Percentiles rank a stretch among this genome's conserved stretches.
Evolutionary conservation across 2,113 vertebrate species (phyloP).

Genomic region (Cololabis saira): DNA sequence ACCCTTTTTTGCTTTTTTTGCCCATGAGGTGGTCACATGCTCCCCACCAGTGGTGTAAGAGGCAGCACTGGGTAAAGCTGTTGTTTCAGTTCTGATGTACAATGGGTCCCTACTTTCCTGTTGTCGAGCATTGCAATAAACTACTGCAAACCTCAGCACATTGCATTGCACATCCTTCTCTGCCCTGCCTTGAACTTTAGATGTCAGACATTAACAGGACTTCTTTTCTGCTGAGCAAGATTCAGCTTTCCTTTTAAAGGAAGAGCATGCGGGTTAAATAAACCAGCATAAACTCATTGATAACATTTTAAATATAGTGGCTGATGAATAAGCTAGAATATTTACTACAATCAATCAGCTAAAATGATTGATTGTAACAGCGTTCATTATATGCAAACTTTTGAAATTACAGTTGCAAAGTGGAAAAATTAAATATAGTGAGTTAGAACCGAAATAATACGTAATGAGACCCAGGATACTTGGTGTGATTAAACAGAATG

Average conservation of each 20-base stretch:
- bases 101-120: conserved; percentile 86
- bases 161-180: conserved; percentile 85
- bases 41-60: conserved; percentile 48
- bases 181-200: conserved; percentile 82
- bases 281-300: conserved; percentile 40
- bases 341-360: too few species aligned
- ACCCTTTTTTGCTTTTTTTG: conserved; percentile 35
- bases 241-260: conserved; percentile 76
- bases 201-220: conserved; percentile 22
- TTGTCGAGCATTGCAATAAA: conserved; percentile 76
- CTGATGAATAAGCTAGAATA: background rate
- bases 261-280: conserved; percentile 73
- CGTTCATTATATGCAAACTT: too few species aligned
- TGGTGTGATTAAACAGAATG: too few species aligned
- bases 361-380: too few species aligned
- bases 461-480: too few species aligned
- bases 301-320: conserved; percentile 16
- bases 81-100: conserved; percentile 79
- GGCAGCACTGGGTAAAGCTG: conserved; percentile 58
- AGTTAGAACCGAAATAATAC: too few species aligned
- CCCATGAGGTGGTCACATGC: conserved; percentile 72
- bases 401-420: too few species aligned
- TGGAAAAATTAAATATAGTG: too few species aligned
- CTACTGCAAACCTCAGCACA: conserved; percentile 88
- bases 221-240: conserved; percentile 83